Conservation (phyloP, 2,113 vertebrate species). For the Ailuropoda melanoleuca region DNA sequence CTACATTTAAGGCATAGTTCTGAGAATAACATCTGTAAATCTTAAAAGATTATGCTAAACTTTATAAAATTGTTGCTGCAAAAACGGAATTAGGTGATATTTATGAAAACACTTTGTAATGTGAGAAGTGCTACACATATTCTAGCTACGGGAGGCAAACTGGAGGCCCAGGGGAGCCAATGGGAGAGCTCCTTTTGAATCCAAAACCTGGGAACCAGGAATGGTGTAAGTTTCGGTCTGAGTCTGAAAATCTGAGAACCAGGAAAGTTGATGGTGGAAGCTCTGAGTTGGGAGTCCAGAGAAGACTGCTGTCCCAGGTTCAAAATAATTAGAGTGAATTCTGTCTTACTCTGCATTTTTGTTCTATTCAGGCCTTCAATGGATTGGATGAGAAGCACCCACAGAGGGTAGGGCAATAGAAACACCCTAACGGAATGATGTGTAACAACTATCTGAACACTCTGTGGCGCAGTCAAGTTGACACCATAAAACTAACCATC, state of each 20-base stretch:
- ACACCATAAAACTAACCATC: background rate
- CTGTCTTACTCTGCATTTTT: background rate
- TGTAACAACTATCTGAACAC: background rate
- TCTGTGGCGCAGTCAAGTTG: background rate
- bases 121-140: background rate
- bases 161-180: background rate
- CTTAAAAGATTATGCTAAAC: background rate
- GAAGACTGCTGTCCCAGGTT: background rate
- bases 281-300: background rate
- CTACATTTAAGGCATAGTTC: background rate
- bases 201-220: background rate
- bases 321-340: background rate
- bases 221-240: background rate
- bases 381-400: background rate
- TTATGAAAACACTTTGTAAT: background rate
- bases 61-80: background rate
- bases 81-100: background rate
- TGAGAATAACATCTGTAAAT: background rate
- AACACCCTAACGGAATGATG: background rate
- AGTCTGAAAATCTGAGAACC: background rate
- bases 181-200: background rate
- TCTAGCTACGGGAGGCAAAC: background rate
- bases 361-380: background rate
- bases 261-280: background rate
- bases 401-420: background rate